Evolutionary conservation across 2,113 vertebrate genomes (phyloP), one percentile per base, ranked within the genome.

Genomic region (Pungitius pungitius): DNA sequence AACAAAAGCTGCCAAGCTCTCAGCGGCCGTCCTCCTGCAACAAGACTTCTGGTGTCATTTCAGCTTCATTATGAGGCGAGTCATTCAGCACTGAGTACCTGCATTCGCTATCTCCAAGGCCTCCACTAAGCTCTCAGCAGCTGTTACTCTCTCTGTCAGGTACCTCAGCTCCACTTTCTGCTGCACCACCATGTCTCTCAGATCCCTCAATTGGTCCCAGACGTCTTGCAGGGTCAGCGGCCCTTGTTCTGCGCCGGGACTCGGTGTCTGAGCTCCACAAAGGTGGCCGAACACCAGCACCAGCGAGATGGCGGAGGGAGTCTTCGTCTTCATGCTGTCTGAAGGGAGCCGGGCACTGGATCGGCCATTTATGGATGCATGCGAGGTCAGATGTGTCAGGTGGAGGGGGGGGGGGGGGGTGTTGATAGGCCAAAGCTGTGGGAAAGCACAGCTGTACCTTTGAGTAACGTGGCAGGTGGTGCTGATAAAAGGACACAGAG

Each of bases 141-240:
- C 68, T 33, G 71, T 68, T 14, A 81, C 73, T 67, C 66, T 74
- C 57, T 8, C 10, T 1, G 17, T 60, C 52, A 85, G 69, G 17
- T 69, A 13, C 22, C 43, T 70, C 15, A 87, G 58, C 24, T 78
- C 68, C 3, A 47, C 43, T 52, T 8, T 68, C 56, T 82, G 71
- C 64, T 61, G 52, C 51, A 65, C 9, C 24, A 76, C 57, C 52
- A 74, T 57, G 47, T 85, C 73, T 78, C 73, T 77, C 51, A 85
- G 71, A 40, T 26, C 4, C 47, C 12, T 73, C 56, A 81, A 52
- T 49, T 83, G 5, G 30, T n/a, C 51, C 73, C 58, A 71, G 61
- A 85, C 69, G n/a, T 73, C 74, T 4, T 51, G 9, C 55, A 52
- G 35, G 26, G 11, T 1, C 35, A 15, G 27, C 58, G 8, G 64